Evolutionary conservation across 2,888 invertebrate species (phyloP), one percentile per base, ranked within the genome.

Genomic region (Pardosa pseudoannulata): DNA sequence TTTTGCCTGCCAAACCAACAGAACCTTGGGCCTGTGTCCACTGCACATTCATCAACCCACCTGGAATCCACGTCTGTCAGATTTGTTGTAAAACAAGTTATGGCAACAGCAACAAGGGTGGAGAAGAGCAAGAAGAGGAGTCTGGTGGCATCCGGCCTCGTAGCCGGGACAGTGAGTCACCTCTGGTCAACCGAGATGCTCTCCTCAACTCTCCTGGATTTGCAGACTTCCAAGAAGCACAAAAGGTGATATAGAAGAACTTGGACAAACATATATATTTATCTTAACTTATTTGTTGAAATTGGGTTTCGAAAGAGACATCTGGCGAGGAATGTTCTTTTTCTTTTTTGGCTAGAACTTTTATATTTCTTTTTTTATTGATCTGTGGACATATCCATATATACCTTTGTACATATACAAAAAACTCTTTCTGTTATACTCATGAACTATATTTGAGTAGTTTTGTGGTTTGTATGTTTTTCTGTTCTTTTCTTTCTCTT

Each of bases 41-140:
- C 90, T 97, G 97, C 91, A 97, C 97, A 0, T 97, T 95, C 91
- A 95, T 96, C 1, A 97, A 97, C 91, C 95, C 95, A 87, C 92
- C 95, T 0, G 95, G 95, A 27, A 94, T 94, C 0, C 94, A 95
- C 89, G 95, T 97, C 50, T 97, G 97, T 91, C 93, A 94, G 16
- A 94, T 97, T 73, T 97, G 97, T 91, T 97, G 97, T 90, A 96
- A 96, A 91, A 97, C 97, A 72, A 81, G 79, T 29, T 82, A 81
- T 39, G 78, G 56, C 31, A 65, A 13, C 0, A 72, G 70, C 32
- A 16, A 19, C 23, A n/a, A n/a, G n/a, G n/a, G n/a, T n/a, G n/a
- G n/a, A n/a, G 9, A 19, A 11, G 19, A 23, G 50, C 16, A 31
- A 16, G 23, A 29, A 16, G 79, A 74, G 0, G 28, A 56, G n/a